Percentiles rank a stretch among this genome's conserved stretches.
Evolutionary conservation across 2,113 vertebrate genomes (phyloP).

Genomic region (Microtus oregoni): DNA sequence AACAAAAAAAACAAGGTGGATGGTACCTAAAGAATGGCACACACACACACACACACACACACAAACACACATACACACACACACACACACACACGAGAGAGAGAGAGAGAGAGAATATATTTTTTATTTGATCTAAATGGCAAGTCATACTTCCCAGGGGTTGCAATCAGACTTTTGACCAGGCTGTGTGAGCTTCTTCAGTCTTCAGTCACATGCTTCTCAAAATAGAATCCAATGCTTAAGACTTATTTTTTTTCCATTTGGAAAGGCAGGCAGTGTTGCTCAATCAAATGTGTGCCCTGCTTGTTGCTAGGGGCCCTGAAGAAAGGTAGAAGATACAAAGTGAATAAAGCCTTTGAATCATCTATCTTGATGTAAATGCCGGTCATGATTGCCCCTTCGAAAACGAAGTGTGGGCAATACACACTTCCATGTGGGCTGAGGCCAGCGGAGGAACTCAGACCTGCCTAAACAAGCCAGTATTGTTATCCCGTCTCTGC

Average conservation of each 20-base stretch:
- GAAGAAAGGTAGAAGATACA: background rate
- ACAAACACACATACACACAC: background rate
- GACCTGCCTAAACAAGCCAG: background rate
- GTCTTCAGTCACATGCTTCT: background rate
- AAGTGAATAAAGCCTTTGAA: background rate
- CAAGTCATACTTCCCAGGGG: background rate
- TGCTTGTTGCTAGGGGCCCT: background rate
- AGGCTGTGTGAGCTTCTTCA: background rate
- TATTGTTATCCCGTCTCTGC: background rate
- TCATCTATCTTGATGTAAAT: background rate
- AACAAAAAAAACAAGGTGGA: background rate
- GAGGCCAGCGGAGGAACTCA: background rate
- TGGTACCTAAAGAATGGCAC: background rate
- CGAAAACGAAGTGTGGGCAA: background rate
- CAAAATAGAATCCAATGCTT: background rate
- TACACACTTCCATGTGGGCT: background rate
- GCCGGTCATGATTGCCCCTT: background rate
- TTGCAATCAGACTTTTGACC: background rate
- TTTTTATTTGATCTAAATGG: constrained; percentile 29
- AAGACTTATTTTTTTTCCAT: background rate
- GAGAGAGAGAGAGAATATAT: background rate
- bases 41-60: background rate
- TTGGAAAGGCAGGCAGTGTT: background rate
- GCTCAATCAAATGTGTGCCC: background rate
- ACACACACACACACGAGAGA: background rate